These are phyloP conservation scores for Drosophila paulistorum DNA, from an alignment of 1,140 invertebrate genomes.

Conservation along the genomic window DNA sequence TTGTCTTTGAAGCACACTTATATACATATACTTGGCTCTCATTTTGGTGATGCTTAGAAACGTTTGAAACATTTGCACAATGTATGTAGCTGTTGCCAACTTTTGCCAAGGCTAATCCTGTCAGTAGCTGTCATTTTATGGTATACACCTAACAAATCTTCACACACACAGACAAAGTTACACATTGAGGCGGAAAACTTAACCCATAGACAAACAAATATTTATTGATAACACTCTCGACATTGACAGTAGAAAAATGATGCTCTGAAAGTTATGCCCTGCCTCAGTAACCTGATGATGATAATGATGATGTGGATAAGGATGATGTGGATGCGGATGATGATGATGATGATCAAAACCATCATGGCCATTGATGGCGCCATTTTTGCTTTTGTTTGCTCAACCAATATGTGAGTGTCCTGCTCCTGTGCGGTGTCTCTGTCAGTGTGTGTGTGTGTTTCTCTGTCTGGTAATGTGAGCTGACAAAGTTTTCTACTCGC, in stretches of 20 bases:
- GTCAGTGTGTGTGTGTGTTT: slow-evolving; percentile 16
- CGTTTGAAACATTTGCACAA: slow-evolving; percentile 5
- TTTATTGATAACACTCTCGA: slow-evolving; percentile 57
- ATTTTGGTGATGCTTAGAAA: neutral
- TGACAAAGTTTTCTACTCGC: slow-evolving; percentile 64
- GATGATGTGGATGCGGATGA: slow-evolving; percentile 22
- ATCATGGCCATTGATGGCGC: slow-evolving; percentile 71
- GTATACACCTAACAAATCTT: slow-evolving; percentile 51
- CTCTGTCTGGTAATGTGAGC: slow-evolving; percentile 65
- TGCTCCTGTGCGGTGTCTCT: slow-evolving; percentile 27
- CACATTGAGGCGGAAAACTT: slow-evolving; percentile 21
- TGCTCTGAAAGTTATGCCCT: slow-evolving; percentile 49
- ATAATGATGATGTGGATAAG: slow-evolving; percentile 31
- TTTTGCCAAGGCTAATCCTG: slow-evolving; percentile 37
- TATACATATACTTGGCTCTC: neutral
- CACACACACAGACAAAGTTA: slow-evolving; percentile 14
- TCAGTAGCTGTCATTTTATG: slow-evolving; percentile 52
- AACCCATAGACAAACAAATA: slow-evolving; percentile 44
- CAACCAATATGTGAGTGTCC: slow-evolving; percentile 48
- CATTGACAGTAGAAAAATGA: slow-evolving; percentile 50
- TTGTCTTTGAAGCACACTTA: neutral
- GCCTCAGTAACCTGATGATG: neutral
- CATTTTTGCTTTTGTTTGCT: slow-evolving; percentile 73
- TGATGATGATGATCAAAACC: slow-evolving; percentile 39
- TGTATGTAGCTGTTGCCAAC: neutral